Percentiles rank a stretch among this genome's conserved stretches.
Evolutionary conservation across 2,797 vertebrate genomes (phyloP).

Genomic region (Malurus leucopterus): DNA sequence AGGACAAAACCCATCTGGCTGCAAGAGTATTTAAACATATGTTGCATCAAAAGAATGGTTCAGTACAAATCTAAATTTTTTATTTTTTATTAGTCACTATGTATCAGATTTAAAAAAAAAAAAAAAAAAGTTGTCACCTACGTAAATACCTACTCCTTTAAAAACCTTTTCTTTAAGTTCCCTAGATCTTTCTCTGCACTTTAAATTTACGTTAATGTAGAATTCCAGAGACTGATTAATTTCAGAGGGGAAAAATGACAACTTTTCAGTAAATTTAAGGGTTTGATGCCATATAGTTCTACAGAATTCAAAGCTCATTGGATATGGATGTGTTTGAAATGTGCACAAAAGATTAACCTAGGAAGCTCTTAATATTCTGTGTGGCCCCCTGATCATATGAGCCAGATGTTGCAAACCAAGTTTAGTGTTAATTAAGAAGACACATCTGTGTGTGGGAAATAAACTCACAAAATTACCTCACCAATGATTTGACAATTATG

Average conservation of each 20-base stretch:
- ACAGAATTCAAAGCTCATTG: background rate
- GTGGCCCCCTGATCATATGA: background rate
- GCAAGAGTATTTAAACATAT: background rate
- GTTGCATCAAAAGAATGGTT: background rate
- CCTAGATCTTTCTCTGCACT: background rate
- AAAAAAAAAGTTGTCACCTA: background rate
- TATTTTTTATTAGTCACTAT: background rate
- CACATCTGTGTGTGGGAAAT: constrained; percentile 31
- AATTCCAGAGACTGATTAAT: constrained; percentile 13
- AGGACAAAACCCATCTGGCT: background rate
- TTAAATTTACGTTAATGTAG: constrained; percentile 7
- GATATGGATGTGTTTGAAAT: constrained; percentile 38
- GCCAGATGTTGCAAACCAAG: constrained; percentile 53
- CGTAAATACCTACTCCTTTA: background rate
- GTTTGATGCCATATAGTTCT: background rate
- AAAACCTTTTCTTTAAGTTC: background rate
- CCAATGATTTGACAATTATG: background rate
- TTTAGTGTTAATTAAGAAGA: constrained; percentile 55
- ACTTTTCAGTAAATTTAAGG: background rate
- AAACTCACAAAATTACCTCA: constrained; percentile 6
- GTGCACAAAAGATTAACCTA: constrained; percentile 41
- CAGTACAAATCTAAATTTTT: background rate
- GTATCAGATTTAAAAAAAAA: background rate
- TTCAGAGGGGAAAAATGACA: background rate
- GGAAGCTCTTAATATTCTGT: constrained; percentile 52